Evolutionary conservation across 2,888 invertebrate genomes (phyloP).

Genomic region (Sthenelais limicola): DNA sequence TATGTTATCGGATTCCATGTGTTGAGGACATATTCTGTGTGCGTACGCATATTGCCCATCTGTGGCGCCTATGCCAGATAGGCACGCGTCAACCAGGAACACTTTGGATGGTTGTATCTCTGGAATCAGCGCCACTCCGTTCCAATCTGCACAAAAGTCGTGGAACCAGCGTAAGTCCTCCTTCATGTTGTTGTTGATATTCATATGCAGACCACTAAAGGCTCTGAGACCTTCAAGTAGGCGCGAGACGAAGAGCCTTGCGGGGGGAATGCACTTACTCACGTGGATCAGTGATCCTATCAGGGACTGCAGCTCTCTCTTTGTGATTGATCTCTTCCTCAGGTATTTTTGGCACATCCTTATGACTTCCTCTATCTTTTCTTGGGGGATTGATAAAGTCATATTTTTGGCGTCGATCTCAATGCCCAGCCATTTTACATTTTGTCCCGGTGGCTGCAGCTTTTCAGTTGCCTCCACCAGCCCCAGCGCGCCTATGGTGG

Average conservation of each 20-base stretch:
- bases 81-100: background rate
- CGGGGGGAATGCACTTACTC: background rate
- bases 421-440: background rate
- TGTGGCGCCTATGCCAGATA: background rate
- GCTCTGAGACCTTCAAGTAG: background rate
- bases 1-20: background rate
- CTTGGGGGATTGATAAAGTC: background rate
- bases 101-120: too few relatives aligned
- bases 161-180: background rate
- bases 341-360: background rate
- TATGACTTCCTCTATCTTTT: background rate
- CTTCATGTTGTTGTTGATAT: background rate
- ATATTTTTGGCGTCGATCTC: background rate
- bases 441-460: background rate
- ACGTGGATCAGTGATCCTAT: background rate
- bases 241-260: background rate
- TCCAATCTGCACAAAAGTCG: background rate
- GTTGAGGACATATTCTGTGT: background rate
- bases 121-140: background rate
- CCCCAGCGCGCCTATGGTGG: background rate
- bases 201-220: background rate
- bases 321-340: background rate
- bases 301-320: background rate
- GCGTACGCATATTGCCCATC: background rate
- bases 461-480: slow-evolving; percentile 2